A percentile compares a stretch with the other conserved stretches of the same genome.
phyloP scores from a whole-genome alignment of 1,140 invertebrate species.

The Metaphire vulgaris region DNA sequence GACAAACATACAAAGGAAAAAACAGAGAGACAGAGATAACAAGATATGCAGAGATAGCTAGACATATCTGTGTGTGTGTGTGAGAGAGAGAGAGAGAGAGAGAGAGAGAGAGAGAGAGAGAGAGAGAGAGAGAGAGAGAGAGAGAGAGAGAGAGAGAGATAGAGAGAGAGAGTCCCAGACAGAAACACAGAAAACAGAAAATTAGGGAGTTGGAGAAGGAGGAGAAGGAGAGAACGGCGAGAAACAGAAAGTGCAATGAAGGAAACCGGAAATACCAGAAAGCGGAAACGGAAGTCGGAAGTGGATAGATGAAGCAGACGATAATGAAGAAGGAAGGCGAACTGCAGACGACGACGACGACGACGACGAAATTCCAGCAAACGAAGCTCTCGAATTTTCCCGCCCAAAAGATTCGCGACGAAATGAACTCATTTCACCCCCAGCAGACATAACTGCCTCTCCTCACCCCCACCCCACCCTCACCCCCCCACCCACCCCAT shows the following conservation, averaged over 20 bases:
- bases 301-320: background rate
- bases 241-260: background rate
- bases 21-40: background rate
- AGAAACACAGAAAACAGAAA: conserved; percentile 20
- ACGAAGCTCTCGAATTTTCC: too few relatives aligned
- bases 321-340: background rate
- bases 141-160: conserved; percentile 29
- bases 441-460: too few relatives aligned
- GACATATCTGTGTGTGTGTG: conserved; percentile 3
- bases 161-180: conserved; percentile 27
- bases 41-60: background rate
- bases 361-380: background rate
- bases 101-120: conserved; percentile 29
- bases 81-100: conserved; percentile 27
- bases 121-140: conserved; percentile 29
- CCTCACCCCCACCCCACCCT: too few relatives aligned
- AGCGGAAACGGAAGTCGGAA: background rate
- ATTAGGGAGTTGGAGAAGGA: background rate
- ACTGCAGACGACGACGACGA: background rate
- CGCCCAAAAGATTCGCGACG: too few relatives aligned
- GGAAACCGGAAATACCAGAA: background rate
- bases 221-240: background rate
- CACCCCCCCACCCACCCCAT: too few relatives aligned
- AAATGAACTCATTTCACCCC: too few relatives aligned
- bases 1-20: background rate